Evolutionary conservation across 2,888 invertebrate species (phyloP), one percentile per base, ranked within the genome.

Genomic region (Oxycera nigricornis): DNA sequence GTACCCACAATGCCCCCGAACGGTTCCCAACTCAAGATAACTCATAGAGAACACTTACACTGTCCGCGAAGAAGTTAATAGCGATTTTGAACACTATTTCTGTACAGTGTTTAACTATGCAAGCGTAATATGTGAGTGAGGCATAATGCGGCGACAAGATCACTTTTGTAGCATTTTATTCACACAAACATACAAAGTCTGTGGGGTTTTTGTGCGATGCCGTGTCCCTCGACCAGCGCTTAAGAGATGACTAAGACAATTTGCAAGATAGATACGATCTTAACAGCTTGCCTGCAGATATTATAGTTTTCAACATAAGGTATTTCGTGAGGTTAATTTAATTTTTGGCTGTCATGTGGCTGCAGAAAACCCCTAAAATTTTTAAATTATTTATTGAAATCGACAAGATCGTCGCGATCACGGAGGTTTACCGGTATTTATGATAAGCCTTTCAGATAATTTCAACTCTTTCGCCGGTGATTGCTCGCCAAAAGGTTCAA

Each of bases 1-100:
- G 41, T 39, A 65, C 26, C 22, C 50, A 70, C 26, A 52, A 26
- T 70, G 70, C 70, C 52, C 35, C 70, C 70, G 52, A 70, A 52
- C 52, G 70, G 70, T 70, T 55, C 17, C 30, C 70, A 55, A 55
- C 17, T 68, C 20, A 26, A 41, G 41, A 39, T 65, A 65, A 65
- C 65, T 65, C 24, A 39, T 65, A 39, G 65, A 65, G 65, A 65
- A 65, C 65, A 41, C 41, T 61, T 20, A n/a, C 61, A 17, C 26
- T 31, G 35, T 61, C 31, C 31, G 65, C 41, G 17, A 65, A 65
- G 65, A 39, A 65, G 65, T 65, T 65, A 65, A 65, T 65, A 41
- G 65, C 24, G 65, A 65, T 65, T 41, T 65, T 65, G 41, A 65
- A 65, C n/a, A 30, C 39, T 65, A 41, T 61, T 17, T 35, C 35